Base-by-base conservation (phyloP, 2,797 vertebrate genomes). In the Anguilla marmorata region DNA sequence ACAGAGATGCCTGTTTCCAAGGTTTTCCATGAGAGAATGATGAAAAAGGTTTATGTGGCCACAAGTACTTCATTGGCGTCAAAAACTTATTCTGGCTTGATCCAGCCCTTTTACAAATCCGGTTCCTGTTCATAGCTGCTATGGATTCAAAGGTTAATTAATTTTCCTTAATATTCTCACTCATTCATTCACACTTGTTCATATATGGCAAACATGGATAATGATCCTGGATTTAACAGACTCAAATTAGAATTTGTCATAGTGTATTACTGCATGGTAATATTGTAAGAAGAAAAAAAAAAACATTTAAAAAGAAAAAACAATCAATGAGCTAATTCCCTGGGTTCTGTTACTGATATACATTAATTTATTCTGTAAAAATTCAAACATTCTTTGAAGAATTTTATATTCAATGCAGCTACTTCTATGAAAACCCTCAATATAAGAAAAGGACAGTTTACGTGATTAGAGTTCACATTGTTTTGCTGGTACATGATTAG, bases 331-430 rank as follows among this genome's bases (percentile, higher is more conserved):
- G 95, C 95, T 96, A 96, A 95, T 94, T 79, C 94, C 92, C 93
- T 93, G 95, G 96, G 95, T 95, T 96, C 94, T 95, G 94, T 94
- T 89, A 93, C 93, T 92, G 94, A 94, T 95, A 93, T 93, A 90
- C 92, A 92, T 88, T 9, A 48, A 80, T 48, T 80, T 92, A 93
- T 94, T 93, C 90, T 87, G 91, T 92, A 90, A 86, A 86, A 90
- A 87, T 91, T 88, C 90, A 89, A 86, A 87, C 45, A 91, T 91
- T 93, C 94, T 94, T 93, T 90, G 93, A 91, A 93, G 87, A 95
- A 93, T 21, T 79, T 16, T 7, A 21, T 24, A 41, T 41, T 33
- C 11, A 3, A 16, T 74, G 27, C 30, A 74, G 76, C 24, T 12
- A 37, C 24, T 12, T 4, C 45, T 48, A 52, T 48, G 0, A 84